phyloP scores from a whole-genome alignment of 2,797 vertebrate species.

The Cheirogaleus major region DNA sequence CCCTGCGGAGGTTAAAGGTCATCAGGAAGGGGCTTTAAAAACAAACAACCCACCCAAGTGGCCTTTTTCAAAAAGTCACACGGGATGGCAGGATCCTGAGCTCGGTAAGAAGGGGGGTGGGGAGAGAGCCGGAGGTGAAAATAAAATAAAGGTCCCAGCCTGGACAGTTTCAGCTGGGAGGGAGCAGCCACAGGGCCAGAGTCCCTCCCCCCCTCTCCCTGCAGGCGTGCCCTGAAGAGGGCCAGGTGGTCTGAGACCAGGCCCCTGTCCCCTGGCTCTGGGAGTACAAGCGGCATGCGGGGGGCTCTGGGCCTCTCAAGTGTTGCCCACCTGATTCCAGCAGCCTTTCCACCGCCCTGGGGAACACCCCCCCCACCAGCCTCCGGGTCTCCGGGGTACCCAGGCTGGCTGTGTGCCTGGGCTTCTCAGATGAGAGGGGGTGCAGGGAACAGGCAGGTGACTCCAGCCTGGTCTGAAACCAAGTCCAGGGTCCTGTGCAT shows the following conservation, averaged over 20 bases:
- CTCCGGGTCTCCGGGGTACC: neutral
- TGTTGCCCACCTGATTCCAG: neutral
- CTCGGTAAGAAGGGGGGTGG: neutral
- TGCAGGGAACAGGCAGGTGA: neutral
- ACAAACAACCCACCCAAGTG: conserved; percentile 75
- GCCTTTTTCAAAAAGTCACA: conserved; percentile 50
- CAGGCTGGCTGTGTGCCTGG: neutral
- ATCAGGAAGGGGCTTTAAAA: conserved; percentile 72
- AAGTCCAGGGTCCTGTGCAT: neutral
- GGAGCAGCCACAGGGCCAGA: neutral
- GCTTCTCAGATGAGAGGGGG: neutral
- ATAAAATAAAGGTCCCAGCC: neutral
- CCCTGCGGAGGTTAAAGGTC: conserved; percentile 68
- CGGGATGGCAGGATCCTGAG: neutral
- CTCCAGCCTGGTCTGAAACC: neutral
- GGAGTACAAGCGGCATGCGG: neutral
- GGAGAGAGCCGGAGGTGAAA: neutral
- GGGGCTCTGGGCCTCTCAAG: neutral
- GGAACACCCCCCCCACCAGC: neutral
- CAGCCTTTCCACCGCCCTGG: neutral
- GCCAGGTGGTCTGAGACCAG: neutral
- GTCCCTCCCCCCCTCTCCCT: neutral
- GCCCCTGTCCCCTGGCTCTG: neutral
- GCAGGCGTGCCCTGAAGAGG: neutral
- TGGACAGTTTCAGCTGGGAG: neutral